phyloP scores from a whole-genome alignment of 2,888 invertebrate species.

The Lithophane socia region DNA sequence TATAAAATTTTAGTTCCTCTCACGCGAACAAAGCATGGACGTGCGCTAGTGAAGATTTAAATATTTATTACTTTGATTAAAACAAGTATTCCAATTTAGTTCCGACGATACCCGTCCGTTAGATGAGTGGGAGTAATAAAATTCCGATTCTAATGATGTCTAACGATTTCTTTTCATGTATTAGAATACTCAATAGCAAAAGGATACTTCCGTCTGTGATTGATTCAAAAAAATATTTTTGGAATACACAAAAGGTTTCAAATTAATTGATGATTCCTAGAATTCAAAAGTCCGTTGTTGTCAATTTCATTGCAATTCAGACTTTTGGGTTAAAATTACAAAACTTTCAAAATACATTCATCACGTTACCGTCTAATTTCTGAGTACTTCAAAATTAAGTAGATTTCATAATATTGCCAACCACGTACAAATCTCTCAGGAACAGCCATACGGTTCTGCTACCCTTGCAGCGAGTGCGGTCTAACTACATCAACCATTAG shows the following conservation, averaged over 20 bases:
- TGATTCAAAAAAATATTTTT: not conserved
- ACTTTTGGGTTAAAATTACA: not conserved
- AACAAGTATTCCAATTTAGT: slow-evolving; percentile 58
- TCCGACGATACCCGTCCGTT: slow-evolving; percentile 2
- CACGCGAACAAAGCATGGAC: slow-evolving; percentile 50
- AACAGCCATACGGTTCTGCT: slow-evolving; percentile 7
- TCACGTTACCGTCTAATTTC: not conserved
- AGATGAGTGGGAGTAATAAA: slow-evolving; percentile 34
- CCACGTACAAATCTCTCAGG: slow-evolving; percentile 21
- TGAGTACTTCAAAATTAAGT: slow-evolving; percentile 10
- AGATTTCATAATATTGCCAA: slow-evolving; percentile 17
- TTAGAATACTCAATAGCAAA: not conserved
- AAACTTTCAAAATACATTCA: not conserved
- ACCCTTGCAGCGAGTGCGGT: slow-evolving; percentile 29
- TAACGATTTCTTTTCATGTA: slow-evolving; percentile 25
- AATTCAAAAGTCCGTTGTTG: not conserved
- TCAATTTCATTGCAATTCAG: not conserved
- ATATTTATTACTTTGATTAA: slow-evolving; percentile 65
- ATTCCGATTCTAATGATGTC: slow-evolving; percentile 7
- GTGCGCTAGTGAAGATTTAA: slow-evolving; percentile 56
- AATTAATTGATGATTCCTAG: not conserved
- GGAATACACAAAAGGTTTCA: too few relatives aligned
- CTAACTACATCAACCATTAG: slow-evolving; percentile 25
- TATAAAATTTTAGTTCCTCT: slow-evolving; percentile 63
- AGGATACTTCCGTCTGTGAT: not conserved